A percentile compares a stretch with the other conserved stretches of the same genome.
Evolutionary conservation across 2,797 vertebrate genomes (phyloP).

Genomic region (Pangasius macronema): DNA sequence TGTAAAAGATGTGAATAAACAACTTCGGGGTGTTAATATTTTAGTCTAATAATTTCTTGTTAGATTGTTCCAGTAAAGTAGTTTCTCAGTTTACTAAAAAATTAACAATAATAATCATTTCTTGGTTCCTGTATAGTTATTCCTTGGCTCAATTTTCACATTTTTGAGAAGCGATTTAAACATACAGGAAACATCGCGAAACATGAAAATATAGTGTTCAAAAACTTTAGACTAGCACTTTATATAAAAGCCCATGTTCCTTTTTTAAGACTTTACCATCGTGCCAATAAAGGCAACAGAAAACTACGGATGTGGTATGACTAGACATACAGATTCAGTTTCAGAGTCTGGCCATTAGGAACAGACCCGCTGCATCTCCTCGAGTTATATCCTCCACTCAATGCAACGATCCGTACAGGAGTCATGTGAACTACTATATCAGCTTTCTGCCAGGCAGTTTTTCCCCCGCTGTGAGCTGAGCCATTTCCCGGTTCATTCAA

Average conservation of each 20-base stretch:
- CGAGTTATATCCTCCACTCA: constrained; percentile 61
- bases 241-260: neutral
- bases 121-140: neutral
- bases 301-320: constrained; percentile 20
- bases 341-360: constrained; percentile 53
- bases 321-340: constrained; percentile 30
- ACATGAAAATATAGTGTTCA: neutral
- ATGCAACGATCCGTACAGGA: constrained; percentile 53
- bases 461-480: constrained; percentile 58
- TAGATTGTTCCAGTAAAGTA: neutral
- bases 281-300: constrained; percentile 11
- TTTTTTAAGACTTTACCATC: constrained; percentile 13
- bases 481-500: constrained; percentile 73
- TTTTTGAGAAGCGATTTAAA: neutral
- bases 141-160: neutral
- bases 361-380: constrained; percentile 38
- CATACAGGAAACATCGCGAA: neutral
- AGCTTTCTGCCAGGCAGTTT: constrained; percentile 71
- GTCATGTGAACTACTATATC: constrained; percentile 72
- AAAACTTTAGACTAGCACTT: neutral
- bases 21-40: neutral
- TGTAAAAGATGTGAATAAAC: neutral
- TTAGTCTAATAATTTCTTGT: neutral
- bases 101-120: neutral
- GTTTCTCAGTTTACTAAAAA: neutral